A percentile compares a stretch with the other conserved stretches of the same genome.
Conservation (phyloP, 2,888 invertebrate genomes). For the Acanthococcus lagerstroemiae region DNA sequence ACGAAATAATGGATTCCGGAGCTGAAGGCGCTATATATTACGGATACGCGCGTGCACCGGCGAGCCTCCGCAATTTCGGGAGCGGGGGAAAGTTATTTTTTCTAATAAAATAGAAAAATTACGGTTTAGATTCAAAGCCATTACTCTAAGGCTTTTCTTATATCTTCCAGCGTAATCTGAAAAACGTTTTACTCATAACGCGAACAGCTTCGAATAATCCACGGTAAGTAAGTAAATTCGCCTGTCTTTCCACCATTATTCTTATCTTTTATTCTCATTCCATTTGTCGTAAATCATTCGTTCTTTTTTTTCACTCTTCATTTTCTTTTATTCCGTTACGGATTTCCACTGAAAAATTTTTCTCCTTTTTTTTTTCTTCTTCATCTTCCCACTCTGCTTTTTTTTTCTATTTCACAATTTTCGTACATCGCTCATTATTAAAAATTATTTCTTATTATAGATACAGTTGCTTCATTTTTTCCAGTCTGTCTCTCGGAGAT, state of each 20-base stretch:
- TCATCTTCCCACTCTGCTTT: too few relatives aligned
- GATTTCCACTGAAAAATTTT: background rate
- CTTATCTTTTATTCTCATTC: slow-evolving; percentile 29
- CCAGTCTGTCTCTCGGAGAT: too few relatives aligned
- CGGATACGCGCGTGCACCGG: background rate
- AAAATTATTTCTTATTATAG: too few relatives aligned
- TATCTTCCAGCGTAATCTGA: slow-evolving; percentile 16
- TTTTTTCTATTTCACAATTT: too few relatives aligned
- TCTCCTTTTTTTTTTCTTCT: too few relatives aligned
- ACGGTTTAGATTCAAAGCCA: slow-evolving; percentile 26
- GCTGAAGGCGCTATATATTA: background rate
- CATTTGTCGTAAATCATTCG: slow-evolving; percentile 27
- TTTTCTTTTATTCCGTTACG: background rate
- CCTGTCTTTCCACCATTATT: slow-evolving; percentile 27
- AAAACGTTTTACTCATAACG: slow-evolving; percentile 29
- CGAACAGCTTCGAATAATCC: slow-evolving; percentile 28
- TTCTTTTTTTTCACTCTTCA: background rate
- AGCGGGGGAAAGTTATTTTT: slow-evolving; percentile 16
- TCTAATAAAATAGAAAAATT: slow-evolving; percentile 30
- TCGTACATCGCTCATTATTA: too few relatives aligned
- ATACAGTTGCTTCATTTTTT: too few relatives aligned
- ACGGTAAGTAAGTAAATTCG: slow-evolving; percentile 27
- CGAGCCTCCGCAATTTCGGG: background rate
- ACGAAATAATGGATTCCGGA: background rate
- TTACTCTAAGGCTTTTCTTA: slow-evolving; percentile 25